Evolutionary conservation across 1,140 invertebrate species (phyloP), one percentile per base, ranked within the genome.

Genomic region (Lycorma delicatula): DNA sequence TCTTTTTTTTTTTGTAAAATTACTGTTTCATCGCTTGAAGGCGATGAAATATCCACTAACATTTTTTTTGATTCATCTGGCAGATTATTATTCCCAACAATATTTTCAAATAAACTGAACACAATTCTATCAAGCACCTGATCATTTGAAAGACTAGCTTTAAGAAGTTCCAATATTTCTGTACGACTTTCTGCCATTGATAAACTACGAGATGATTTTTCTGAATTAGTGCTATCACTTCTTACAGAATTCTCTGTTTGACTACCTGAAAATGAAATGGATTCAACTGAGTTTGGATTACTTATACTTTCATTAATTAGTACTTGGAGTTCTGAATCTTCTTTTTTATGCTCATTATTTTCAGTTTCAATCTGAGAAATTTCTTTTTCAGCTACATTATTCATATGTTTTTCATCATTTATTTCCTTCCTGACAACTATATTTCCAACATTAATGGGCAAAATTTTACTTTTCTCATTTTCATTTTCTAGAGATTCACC

Each of bases 111-210:
- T 47, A 65, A 38, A 34, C 58, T 63, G 29, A 41, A 44, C 1
- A 65, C 62, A 51, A 65, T 59, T 31, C 56, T 54, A 23, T 65
- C 60, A 7, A 65, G 31, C 3, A 63, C 59, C 38, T 54, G 49
- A 38, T 65, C 62, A 49, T 62, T 62, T 12, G 64, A 57, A 22
- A 65, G 47, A 50, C 58, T 63, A 55, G 59, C 56, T 60, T 62
- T 63, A 26, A 65, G 49, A 18, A 65, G 36, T 20, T 59, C 49
- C 29, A 65, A 52, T 12, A 65, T 55, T 55, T 63, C 62, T 16
- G 49, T 25, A 22, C 56, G 48, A 46, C 58, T 63, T 54, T 60
- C 56, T 31, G 41, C 31, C 41, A 60, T 56, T 13, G 58, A 52
- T 18, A 57, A 38, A 44, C 52, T 60, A n/a, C n/a, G n/a, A n/a